phyloP scores from a whole-genome alignment of 64 coral and sea anemone genomes.

The Stichodactyla mertensii region DNA sequence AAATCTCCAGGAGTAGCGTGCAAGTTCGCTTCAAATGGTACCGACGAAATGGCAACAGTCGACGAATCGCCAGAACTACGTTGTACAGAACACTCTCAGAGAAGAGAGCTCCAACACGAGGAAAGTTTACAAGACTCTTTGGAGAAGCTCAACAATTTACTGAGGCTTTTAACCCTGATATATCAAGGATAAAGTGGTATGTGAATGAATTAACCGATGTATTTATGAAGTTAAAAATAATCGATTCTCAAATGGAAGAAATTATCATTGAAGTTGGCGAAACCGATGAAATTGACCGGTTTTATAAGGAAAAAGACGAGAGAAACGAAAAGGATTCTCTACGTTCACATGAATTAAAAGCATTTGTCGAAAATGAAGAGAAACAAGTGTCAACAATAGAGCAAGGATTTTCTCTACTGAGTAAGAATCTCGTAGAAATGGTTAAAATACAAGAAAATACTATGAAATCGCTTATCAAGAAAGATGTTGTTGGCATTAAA shows the following conservation, averaged over 20 bases:
- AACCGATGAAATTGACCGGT: slow-evolving; percentile 2
- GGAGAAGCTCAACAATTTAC: too few relatives aligned
- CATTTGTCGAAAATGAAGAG: not conserved
- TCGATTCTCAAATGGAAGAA: slow-evolving; percentile 3
- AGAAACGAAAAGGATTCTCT: not conserved
- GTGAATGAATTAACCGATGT: slow-evolving; percentile 11
- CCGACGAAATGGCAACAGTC: not conserved
- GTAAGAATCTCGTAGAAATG: slow-evolving; percentile 10
- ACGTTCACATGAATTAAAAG: not conserved
- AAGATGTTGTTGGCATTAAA: slow-evolving; percentile 17
- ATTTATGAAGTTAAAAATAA: not conserved
- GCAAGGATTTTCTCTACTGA: slow-evolving; percentile 19
- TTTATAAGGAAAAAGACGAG: slow-evolving; percentile 1
- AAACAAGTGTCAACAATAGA: not conserved
- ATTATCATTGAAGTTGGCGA: too few relatives aligned
- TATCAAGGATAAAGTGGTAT: not conserved
- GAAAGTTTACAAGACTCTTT: too few relatives aligned
- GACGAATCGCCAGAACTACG: too few relatives aligned
- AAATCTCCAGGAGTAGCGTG: not conserved
- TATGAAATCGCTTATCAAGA: slow-evolving; percentile 1
- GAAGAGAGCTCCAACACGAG: too few relatives aligned
- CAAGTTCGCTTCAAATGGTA: not conserved
- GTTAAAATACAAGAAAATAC: slow-evolving; percentile 4
- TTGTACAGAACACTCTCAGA: too few relatives aligned
- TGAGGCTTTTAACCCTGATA: too few relatives aligned